Evolutionary conservation across 2,888 invertebrate genomes (phyloP).

Genomic region (Yponomeuta evonymella): DNA sequence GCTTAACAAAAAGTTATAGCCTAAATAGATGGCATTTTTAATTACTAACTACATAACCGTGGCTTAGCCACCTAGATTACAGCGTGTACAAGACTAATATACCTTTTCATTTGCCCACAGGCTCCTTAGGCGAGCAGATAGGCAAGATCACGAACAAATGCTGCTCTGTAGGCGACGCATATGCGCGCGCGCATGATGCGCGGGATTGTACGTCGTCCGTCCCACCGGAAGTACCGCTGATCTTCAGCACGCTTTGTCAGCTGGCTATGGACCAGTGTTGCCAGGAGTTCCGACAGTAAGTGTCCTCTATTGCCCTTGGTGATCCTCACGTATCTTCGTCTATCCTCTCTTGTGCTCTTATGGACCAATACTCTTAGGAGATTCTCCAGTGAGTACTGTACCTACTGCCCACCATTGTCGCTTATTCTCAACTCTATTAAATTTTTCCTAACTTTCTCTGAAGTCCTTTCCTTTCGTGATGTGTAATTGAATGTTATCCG

Average conservation of each 20-base stretch:
- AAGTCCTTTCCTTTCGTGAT: not conserved
- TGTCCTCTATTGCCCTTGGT: conserved; percentile 14
- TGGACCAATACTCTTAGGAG: too few relatives aligned
- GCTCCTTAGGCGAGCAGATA: conserved; percentile 34
- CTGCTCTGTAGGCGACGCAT: conserved; percentile 52
- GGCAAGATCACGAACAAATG: conserved; percentile 49
- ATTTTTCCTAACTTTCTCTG: too few relatives aligned
- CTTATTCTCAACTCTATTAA: too few relatives aligned
- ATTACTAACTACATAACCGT: too few relatives aligned
- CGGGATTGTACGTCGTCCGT: conserved; percentile 45
- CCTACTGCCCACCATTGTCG: too few relatives aligned
- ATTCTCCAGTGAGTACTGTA: too few relatives aligned
- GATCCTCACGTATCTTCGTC: too few relatives aligned
- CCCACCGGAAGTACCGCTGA: conserved; percentile 40
- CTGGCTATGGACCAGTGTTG: conserved; percentile 60
- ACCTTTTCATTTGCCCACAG: not conserved
- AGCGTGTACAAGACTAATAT: not conserved
- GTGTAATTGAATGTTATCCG: conserved; percentile 43
- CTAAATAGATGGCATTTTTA: too few relatives aligned
- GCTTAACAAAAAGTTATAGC: too few relatives aligned
- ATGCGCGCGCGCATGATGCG: conserved; percentile 42
- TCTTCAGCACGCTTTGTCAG: conserved; percentile 41
- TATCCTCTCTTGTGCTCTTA: too few relatives aligned
- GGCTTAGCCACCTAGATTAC: too few relatives aligned
- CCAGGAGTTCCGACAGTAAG: conserved; percentile 56